These are phyloP conservation scores for Echinarachnius parma DNA, from an alignment of 53 echinoderm and acorn worm genomes.

Conservation along the genomic window DNA sequence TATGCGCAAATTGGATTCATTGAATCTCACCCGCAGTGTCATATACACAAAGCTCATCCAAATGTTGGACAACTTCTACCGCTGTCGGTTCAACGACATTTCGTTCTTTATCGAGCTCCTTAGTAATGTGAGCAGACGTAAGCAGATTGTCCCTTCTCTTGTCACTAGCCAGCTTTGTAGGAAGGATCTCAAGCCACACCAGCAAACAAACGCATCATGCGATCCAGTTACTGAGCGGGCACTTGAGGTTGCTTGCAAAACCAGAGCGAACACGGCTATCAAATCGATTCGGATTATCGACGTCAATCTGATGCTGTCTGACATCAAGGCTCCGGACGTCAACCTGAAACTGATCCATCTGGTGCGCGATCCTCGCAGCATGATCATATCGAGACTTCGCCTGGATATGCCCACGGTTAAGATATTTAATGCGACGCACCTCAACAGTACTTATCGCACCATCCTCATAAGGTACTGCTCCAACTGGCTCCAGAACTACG, in stretches of 20 bases:
- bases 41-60: slow-evolving; percentile 55
- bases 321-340: slow-evolving; percentile 44
- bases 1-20: slow-evolving; percentile 38
- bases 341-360: slow-evolving; percentile 84
- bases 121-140: slow-evolving; percentile 13
- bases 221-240: slow-evolving; percentile 28
- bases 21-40: slow-evolving; percentile 41
- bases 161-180: slow-evolving; percentile 42
- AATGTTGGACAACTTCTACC: slow-evolving; percentile 55
- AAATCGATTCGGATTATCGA: slow-evolving; percentile 77
- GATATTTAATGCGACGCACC: slow-evolving; percentile 42
- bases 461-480: slow-evolving; percentile 57
- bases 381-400: slow-evolving; percentile 70
- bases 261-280: slow-evolving; percentile 49
- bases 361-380: slow-evolving; percentile 83
- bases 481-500: slow-evolving; percentile 60
- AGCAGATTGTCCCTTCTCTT: slow-evolving; percentile 44
- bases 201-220: slow-evolving; percentile 21
- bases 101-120: slow-evolving; percentile 57
- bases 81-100: slow-evolving; percentile 55
- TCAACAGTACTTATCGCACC: slow-evolving; percentile 44
- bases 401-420: slow-evolving; percentile 23
- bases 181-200: not conserved
- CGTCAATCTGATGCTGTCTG: slow-evolving; percentile 56
- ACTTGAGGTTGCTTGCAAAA: slow-evolving; percentile 43